Evolutionary conservation across 1,140 invertebrate species (phyloP).

Genomic region (Pissodes strobi): DNA sequence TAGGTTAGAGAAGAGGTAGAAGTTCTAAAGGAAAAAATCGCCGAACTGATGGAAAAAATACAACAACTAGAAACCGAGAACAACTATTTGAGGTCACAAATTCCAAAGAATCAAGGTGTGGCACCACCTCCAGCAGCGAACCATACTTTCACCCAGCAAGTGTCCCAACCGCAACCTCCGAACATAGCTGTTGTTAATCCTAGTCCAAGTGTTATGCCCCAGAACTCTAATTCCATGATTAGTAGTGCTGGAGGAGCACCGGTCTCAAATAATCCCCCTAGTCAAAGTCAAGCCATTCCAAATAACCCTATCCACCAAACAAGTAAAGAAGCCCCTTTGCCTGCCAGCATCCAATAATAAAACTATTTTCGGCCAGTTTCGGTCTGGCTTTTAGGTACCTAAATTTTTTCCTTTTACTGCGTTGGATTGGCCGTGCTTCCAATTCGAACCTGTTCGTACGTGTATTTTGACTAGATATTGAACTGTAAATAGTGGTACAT

Average conservation of each 20-base stretch:
- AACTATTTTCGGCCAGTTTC: background rate
- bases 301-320: conserved; percentile 6
- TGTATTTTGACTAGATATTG: no score
- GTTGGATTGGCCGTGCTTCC: no score
- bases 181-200: conserved; percentile 31
- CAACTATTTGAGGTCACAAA: conserved; percentile 54
- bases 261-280: background rate
- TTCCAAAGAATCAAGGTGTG: conserved; percentile 45
- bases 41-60: conserved; percentile 65
- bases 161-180: conserved; percentile 8
- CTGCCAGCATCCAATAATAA: background rate
- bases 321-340: conserved; percentile 1
- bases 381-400: background rate
- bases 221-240: conserved; percentile 13
- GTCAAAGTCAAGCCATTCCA: conserved; percentile 22
- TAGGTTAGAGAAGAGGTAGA: conserved; percentile 68
- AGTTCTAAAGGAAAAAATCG: conserved; percentile 69
- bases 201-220: conserved; percentile 27
- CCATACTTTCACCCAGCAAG: conserved; percentile 6
- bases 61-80: conserved; percentile 67
- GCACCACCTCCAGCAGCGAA: conserved; percentile 17
- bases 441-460: no score
- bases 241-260: background rate
- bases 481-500: no score
- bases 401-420: no score